Evolutionary conservation across 2,888 invertebrate species (phyloP).

Genomic region (Allacma fusca): DNA sequence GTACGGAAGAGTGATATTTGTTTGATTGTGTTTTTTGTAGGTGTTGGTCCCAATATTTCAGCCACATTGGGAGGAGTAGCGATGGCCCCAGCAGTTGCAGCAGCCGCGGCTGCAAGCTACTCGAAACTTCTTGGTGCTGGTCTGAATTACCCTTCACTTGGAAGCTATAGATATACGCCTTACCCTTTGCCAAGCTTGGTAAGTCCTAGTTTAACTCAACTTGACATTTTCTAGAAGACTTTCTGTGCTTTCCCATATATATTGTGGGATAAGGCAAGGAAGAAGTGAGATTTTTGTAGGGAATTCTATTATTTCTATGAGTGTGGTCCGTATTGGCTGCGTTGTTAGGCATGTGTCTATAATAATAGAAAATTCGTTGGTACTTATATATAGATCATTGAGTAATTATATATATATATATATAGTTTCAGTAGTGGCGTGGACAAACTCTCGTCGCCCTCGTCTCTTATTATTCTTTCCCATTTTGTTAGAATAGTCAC

Average conservation of each 20-base stretch:
- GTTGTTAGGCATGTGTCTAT: background rate
- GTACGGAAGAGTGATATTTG: background rate
- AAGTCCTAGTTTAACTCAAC: slow-evolving; percentile 44
- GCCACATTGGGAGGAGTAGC: slow-evolving; percentile 58
- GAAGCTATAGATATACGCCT: slow-evolving; percentile 61
- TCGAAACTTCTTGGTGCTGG: slow-evolving; percentile 60
- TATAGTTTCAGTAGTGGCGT: background rate
- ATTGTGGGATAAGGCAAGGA: background rate
- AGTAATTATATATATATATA: too few relatives aligned
- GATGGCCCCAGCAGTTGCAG: slow-evolving; percentile 57
- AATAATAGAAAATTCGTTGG: background rate
- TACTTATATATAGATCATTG: background rate
- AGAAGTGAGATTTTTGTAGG: background rate
- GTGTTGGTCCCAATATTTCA: slow-evolving; percentile 42
- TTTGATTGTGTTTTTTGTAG: slow-evolving; percentile 17
- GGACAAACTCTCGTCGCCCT: slow-evolving; percentile 7
- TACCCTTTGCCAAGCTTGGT: slow-evolving; percentile 61
- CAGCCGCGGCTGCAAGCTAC: slow-evolving; percentile 58
- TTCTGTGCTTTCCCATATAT: background rate
- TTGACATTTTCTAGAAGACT: slow-evolving; percentile 23
- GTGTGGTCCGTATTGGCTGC: too few relatives aligned
- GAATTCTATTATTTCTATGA: background rate
- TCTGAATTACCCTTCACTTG: slow-evolving; percentile 60
- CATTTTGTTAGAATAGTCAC: slow-evolving; percentile 5
- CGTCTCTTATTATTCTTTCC: slow-evolving; percentile 6